Evolutionary conservation across 1,140 invertebrate genomes (phyloP).

Genomic region (Leptopilina boulardi): DNA sequence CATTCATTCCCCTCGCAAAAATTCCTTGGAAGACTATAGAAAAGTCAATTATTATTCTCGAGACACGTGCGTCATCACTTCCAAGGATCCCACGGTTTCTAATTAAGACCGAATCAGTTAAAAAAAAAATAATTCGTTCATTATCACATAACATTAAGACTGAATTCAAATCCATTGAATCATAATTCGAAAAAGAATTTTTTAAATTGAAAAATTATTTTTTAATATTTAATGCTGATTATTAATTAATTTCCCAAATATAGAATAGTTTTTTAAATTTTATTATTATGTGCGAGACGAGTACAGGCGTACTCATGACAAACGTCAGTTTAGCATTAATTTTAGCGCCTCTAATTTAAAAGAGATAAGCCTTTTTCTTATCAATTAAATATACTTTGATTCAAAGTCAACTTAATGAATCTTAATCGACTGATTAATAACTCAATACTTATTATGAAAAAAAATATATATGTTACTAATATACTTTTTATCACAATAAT

Average conservation of each 20-base stretch:
- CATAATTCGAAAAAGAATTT: slow-evolving; percentile 25
- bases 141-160: not conserved
- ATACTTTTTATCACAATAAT: too few species aligned
- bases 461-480: not conserved
- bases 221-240: too few species aligned
- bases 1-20: slow-evolving; percentile 18
- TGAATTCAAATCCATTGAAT: not conserved
- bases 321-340: not conserved
- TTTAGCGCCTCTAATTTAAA: not conserved
- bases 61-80: slow-evolving; percentile 22
- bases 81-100: slow-evolving; percentile 30
- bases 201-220: slow-evolving; percentile 37
- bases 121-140: not conserved
- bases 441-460: not conserved
- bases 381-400: not conserved
- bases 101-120: not conserved
- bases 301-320: slow-evolving; percentile 34
- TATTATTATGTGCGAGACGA: slow-evolving; percentile 51
- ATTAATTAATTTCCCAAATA: too few species aligned
- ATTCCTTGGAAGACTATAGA: not conserved
- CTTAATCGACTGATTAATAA: not conserved
- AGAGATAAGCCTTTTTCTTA: not conserved
- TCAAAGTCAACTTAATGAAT: not conserved
- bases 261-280: too few species aligned
- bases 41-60: slow-evolving; percentile 7